Base-by-base conservation (phyloP, 2,113 vertebrate genomes). In the Orientallactaga bullata region DNA sequence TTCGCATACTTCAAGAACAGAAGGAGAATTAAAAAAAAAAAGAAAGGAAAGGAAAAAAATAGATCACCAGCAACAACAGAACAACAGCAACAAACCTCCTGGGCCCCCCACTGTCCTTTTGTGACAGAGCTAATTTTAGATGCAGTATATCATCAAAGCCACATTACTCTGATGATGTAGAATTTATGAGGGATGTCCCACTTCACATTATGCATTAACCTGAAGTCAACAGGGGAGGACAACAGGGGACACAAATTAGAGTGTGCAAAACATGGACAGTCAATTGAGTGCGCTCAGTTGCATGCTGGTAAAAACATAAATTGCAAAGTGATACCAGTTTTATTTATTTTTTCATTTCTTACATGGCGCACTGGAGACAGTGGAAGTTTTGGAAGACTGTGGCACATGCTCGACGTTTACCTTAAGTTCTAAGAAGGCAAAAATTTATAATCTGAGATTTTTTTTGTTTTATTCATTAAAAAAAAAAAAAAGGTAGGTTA, bases 111-210 rank as follows among this genome's bases (percentile, higher is more conserved):
- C 24, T 7, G 61, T 90, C 86, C 90, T 97, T 97, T 93, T 35
- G 90, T 84, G 94, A 82, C 96, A 97, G n/a, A 71, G 76, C 42
- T 90, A 96, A 89, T 94, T 97, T 93, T 73, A 74, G 90, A 85
- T 37, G 80, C 69, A 89, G 88, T 94, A 47, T 30, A 95, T 96
- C 94, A 96, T 91, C 93, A 95, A 95, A 96, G 95, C 86, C 96
- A 96, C 96, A 86, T 94, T 91, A 66, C 94, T 68, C 69, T 88
- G 95, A 92, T 91, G 92, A 90, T 42, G 85, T 0, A 37, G 94
- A 94, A 97, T 96, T 97, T 95, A 97, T 96, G 97, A 97, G 87
- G 91, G 91, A 92, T 95, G 85, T 94, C 95, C 90, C 85, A 37
- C 58, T 91, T 93, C 95, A 88, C 94, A 91, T 80, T 95, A 96